Evolutionary conservation across 2,797 vertebrate species (phyloP), one percentile per base, ranked within the genome.

Genomic region (Cephalopachus bancanus): DNA sequence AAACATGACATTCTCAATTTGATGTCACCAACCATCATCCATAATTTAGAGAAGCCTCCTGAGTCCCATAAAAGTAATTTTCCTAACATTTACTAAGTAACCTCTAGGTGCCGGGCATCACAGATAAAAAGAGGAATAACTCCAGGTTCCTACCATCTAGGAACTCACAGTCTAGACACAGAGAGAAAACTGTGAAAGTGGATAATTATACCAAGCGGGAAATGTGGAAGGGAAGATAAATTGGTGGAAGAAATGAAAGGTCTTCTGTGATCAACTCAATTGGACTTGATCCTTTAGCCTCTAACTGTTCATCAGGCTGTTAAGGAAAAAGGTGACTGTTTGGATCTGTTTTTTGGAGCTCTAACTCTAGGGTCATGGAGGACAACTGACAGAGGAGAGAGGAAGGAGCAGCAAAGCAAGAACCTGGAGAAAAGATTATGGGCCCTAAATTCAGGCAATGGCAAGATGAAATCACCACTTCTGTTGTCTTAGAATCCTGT

Each of bases 11-110:
- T 90, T 93, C 24, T 86, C 30, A 74, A 57, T 75, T 65, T 86
- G 26, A n/a, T 69, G 44, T 78, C 49, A 65, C 30, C 64, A 74
- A 30, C 17, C 64, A 55, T 72, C 28, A 76, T 76, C 71, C 33
- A 22, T 17, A 86, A 84, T 72, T 83, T 59, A 96, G 30, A 97
- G 67, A 91, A 80, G 17, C 11, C 26, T 85, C 57, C n/a, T 12
- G 26, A 93, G 17, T 53, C 3, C 9, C n/a, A 75, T 49, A 51
- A 62, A 92, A 65, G 14, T 75, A 94, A 65, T 71, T 53, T 24
- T 53, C 15, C 60, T 79, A 60, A 71, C 15, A 87, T 75, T 96
- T 59, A 55, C 53, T 57, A 53, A 69, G 14, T 90, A n/a, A 22
- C 17, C 15, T 7, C 15, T 28, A 19, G 11, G 22, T 64, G 15